Percentiles rank a stretch among this genome's conserved stretches.
Conservation (phyloP, 2,797 vertebrate species). For the Sebastes wilsoni region DNA sequence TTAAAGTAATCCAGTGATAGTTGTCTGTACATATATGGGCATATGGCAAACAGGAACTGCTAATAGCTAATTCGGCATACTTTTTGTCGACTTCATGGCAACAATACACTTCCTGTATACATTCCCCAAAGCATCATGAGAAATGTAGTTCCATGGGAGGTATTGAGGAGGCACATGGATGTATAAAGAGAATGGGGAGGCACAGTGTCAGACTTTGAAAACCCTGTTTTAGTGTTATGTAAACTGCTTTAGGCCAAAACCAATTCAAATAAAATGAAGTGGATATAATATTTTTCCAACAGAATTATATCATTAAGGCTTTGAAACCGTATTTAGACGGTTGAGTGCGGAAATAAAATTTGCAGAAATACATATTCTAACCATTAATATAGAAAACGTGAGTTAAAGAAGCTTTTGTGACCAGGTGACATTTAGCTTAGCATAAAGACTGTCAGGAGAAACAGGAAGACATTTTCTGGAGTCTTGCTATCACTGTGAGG, state of each 20-base stretch:
- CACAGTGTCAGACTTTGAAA: background rate
- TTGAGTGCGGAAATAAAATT: background rate
- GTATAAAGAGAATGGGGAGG: too few species aligned
- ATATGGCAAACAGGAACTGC: too few species aligned
- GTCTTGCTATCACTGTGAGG: background rate
- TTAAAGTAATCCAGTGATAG: fast-evolving
- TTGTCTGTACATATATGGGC: too few species aligned
- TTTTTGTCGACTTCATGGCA: background rate
- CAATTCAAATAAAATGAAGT: background rate
- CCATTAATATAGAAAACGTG: background rate
- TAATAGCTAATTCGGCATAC: background rate
- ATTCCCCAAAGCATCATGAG: too few species aligned
- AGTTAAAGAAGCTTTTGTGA: background rate
- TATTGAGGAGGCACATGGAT: too few species aligned
- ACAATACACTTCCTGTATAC: too few species aligned
- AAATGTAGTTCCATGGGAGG: too few species aligned
- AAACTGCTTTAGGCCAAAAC: background rate
- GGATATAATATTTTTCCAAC: background rate
- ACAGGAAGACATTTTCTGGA: background rate
- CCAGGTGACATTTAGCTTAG: background rate
- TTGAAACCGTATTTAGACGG: background rate
- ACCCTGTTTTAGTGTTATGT: background rate
- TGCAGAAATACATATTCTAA: background rate
- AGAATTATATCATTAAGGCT: background rate
- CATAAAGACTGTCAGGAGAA: background rate